These are phyloP conservation scores for Lasioglossum calceatum DNA, from an alignment of 2,888 invertebrate genomes.

Conservation along the genomic window DNA sequence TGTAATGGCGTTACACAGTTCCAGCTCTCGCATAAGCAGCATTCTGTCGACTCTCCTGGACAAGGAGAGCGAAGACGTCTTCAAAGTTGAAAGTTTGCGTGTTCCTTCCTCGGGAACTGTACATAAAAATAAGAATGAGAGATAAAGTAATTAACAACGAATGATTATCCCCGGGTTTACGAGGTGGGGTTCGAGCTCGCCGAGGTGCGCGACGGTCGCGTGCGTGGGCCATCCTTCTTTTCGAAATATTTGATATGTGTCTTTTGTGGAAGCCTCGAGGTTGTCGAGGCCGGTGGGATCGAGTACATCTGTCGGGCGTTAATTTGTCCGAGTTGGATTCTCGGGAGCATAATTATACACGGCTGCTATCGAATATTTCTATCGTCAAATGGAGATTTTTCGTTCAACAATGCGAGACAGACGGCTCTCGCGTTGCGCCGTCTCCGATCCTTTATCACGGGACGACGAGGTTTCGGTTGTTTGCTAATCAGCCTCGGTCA, in stretches of 20 bases:
- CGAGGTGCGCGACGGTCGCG: neutral
- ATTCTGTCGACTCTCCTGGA: neutral
- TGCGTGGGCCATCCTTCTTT: constrained; percentile 1
- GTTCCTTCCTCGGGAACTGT: neutral
- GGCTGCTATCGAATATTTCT: neutral
- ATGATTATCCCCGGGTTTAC: neutral
- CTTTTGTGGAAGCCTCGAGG: constrained; percentile 11
- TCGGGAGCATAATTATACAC: neutral
- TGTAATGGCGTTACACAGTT: neutral
- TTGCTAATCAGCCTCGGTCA: constrained; percentile 70
- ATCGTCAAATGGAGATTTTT: neutral
- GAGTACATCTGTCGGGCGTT: neutral
- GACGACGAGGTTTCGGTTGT: constrained; percentile 16
- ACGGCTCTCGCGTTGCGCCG: constrained; percentile 10
- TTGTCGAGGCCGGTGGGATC: constrained; percentile 5
- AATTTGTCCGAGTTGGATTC: neutral
- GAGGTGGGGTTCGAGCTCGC: neutral
- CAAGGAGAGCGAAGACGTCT: neutral
- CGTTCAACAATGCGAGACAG: neutral
- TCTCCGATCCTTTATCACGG: constrained; percentile 4
- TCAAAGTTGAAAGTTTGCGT: neutral
- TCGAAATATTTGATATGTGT: neutral
- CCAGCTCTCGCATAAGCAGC: neutral
- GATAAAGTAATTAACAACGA: neutral
- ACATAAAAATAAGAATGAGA: neutral